phyloP scores from a whole-genome alignment of 2,888 invertebrate genomes.

The Sthenelais limicola region DNA sequence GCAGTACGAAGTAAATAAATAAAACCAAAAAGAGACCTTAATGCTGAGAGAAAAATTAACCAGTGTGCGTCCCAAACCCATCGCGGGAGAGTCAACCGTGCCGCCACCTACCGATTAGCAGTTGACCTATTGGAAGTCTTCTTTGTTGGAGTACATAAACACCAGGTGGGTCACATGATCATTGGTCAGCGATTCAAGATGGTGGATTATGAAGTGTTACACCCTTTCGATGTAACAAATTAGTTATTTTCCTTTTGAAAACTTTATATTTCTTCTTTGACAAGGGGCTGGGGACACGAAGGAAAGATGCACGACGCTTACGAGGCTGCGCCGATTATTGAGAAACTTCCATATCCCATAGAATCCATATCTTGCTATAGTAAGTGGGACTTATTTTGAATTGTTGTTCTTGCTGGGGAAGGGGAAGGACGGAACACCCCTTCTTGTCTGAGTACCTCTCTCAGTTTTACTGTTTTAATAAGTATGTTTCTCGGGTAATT shows the following conservation, averaged over 20 bases:
- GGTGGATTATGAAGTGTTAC: not conserved
- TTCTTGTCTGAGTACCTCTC: too few species aligned
- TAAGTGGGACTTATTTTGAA: too few species aligned
- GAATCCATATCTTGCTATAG: conserved; percentile 94
- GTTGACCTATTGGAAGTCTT: conserved; percentile 1
- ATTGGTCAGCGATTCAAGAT: conserved; percentile 26
- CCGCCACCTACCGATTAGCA: not conserved
- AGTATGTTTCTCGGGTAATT: too few species aligned
- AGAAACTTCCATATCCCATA: conserved; percentile 89
- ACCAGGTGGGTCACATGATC: conserved; percentile 21
- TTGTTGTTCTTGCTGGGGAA: too few species aligned
- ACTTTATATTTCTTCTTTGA: not conserved
- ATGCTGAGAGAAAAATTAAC: too few species aligned
- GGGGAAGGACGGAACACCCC: too few species aligned
- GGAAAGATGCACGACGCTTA: conserved; percentile 87
- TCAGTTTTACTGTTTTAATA: too few species aligned
- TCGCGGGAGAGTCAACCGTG: too few species aligned
- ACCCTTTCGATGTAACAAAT: not conserved
- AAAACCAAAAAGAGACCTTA: too few species aligned
- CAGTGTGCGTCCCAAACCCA: too few species aligned
- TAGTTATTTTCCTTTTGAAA: not conserved
- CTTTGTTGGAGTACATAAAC: not conserved
- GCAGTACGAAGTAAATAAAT: too few species aligned
- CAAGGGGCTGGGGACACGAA: not conserved
- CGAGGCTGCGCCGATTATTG: conserved; percentile 82